Evolutionary conservation across 2,888 invertebrate genomes (phyloP).

Genomic region (Acleris cristana): DNA sequence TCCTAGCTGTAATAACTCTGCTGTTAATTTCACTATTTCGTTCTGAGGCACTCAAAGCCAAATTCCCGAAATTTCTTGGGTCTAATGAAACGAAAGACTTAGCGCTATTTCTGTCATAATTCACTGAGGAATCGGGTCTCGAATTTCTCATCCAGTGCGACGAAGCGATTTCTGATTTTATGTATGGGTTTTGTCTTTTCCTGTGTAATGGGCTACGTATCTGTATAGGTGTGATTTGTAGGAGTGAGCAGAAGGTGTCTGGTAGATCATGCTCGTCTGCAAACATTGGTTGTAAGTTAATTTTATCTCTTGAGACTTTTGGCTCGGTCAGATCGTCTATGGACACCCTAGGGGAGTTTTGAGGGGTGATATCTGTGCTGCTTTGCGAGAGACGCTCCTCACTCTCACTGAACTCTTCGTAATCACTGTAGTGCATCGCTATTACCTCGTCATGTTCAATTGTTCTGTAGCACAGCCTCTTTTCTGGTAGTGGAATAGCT

Average conservation of each 20-base stretch:
- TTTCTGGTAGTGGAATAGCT: slow-evolving; percentile 66
- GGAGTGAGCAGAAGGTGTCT: slow-evolving; percentile 70
- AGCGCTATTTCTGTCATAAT: slow-evolving; percentile 76
- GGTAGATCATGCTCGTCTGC: slow-evolving; percentile 61
- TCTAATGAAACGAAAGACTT: slow-evolving; percentile 77
- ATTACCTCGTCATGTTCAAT: slow-evolving; percentile 76
- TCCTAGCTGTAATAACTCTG: slow-evolving; percentile 70
- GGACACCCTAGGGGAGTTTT: slow-evolving; percentile 71
- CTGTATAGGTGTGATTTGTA: slow-evolving; percentile 77
- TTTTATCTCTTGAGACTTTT: slow-evolving; percentile 58
- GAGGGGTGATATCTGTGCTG: slow-evolving; percentile 75
- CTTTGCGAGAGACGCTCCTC: slow-evolving; percentile 75
- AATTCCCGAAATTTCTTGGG: slow-evolving; percentile 61
- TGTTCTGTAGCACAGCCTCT: slow-evolving; percentile 59
- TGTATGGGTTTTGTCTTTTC: slow-evolving; percentile 66
- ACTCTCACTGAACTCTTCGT: slow-evolving; percentile 72
- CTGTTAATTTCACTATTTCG: slow-evolving; percentile 57
- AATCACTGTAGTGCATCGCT: slow-evolving; percentile 75
- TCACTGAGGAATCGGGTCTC: slow-evolving; percentile 72
- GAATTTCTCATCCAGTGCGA: slow-evolving; percentile 76
- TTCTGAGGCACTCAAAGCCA: slow-evolving; percentile 64
- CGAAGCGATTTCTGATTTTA: slow-evolving; percentile 76
- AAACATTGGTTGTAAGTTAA: slow-evolving; percentile 55
- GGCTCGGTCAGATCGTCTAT: slow-evolving; percentile 60
- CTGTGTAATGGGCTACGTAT: slow-evolving; percentile 67